Conservation (phyloP, 2,888 invertebrate genomes). For the Trichacis sp. region DNA sequence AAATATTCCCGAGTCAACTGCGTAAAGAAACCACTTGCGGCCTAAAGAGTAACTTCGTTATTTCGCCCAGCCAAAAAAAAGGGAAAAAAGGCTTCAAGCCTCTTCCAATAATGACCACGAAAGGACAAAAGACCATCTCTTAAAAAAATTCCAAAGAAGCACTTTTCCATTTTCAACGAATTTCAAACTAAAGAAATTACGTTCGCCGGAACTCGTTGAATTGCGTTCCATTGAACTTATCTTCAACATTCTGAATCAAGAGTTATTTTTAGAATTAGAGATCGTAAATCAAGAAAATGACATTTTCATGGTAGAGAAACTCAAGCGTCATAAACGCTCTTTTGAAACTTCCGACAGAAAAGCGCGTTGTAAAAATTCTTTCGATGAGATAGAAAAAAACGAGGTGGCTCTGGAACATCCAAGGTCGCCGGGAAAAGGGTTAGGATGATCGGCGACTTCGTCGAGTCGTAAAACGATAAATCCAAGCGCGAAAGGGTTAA, state of each 20-base stretch:
- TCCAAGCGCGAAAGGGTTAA: slow-evolving; percentile 29
- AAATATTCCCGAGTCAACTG: slow-evolving; percentile 64
- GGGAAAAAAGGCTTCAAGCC: slow-evolving; percentile 11
- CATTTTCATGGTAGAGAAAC: not conserved
- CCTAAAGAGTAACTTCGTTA: slow-evolving; percentile 64
- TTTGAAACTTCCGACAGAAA: not conserved
- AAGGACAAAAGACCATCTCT: slow-evolving; percentile 10
- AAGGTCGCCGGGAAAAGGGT: slow-evolving; percentile 30
- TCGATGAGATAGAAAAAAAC: not conserved
- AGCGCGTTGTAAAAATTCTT: not conserved
- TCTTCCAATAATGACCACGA: slow-evolving; percentile 10
- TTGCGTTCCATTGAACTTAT: no score
- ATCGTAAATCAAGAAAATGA: no score
- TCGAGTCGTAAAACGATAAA: slow-evolving; percentile 37
- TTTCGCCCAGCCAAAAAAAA: slow-evolving; percentile 22
- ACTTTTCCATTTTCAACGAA: not conserved
- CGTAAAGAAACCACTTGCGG: slow-evolving; percentile 66
- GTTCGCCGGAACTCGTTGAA: not conserved
- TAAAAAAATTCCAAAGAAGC: not conserved
- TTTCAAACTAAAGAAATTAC: not conserved
- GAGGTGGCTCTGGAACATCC: slow-evolving; percentile 2
- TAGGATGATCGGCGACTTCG: slow-evolving; percentile 23
- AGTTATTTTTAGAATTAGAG: no score
- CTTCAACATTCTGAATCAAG: no score
- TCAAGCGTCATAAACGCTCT: not conserved